These are phyloP conservation scores for Labrus mixtus DNA, from an alignment of 2,113 vertebrate genomes.

Conservation along the genomic window DNA sequence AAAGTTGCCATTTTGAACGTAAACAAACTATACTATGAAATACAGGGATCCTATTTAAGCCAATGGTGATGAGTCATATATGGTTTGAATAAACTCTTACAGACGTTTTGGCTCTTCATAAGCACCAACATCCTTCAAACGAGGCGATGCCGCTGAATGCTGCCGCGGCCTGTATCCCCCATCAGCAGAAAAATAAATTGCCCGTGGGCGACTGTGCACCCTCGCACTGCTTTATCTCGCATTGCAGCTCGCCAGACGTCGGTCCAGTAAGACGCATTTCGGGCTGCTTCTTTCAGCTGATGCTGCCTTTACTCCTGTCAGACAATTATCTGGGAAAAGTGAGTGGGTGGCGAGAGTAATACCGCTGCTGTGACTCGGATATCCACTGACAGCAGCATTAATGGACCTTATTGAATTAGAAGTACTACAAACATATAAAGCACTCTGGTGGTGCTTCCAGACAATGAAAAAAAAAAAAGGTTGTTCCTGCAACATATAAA, in stretches of 20 bases:
- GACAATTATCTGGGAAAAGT: conserved; percentile 32
- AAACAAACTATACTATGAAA: no score
- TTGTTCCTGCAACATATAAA: neutral
- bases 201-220: conserved; percentile 3
- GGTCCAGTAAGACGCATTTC: conserved; percentile 13
- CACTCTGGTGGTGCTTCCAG: neutral
- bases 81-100: neutral
- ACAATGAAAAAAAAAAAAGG: neutral
- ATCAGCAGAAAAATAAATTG: conserved; percentile 51
- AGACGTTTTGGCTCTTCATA: neutral
- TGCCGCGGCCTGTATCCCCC: neutral
- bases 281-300: conserved; percentile 12
- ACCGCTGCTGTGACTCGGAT: conserved; percentile 3
- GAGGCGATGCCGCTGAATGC: neutral
- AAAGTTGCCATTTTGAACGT: no score
- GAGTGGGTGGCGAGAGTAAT: conserved; percentile 22
- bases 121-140: conserved; percentile 9
- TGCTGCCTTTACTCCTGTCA: conserved; percentile 34
- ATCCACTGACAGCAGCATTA: conserved; percentile 25
- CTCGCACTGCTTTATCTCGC: conserved; percentile 33
- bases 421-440: neutral
- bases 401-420: neutral
- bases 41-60: neutral
- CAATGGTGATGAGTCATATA: neutral
- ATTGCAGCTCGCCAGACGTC: neutral